Base-by-base conservation (phyloP, 2,797 vertebrate species). In the Acomys russatus region DNA sequence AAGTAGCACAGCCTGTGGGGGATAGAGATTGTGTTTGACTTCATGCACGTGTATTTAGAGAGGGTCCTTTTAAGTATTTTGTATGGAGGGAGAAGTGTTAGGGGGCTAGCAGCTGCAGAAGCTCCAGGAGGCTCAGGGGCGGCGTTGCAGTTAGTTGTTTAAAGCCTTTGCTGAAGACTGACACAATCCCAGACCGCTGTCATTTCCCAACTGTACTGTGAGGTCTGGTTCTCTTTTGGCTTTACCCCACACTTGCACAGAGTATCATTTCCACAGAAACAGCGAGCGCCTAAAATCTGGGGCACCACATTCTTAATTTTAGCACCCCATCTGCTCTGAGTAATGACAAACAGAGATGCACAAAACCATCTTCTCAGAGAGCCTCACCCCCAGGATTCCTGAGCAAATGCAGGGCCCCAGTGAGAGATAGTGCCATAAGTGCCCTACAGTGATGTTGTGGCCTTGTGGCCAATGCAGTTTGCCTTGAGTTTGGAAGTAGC, bases 221-320 rank as follows among this genome's bases (percentile, higher is more conserved):
- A 77, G 44, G 38, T 54, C 28, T 85, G 35, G 9, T n/a, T 68
- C 51, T 78, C 59, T 28, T 0, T 20, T 80, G 83, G 25, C 79
- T 94, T 92, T 51, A n/a, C 49, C 61, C 82, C 5, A 2, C 4
- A 14, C 68, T 73, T 78, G 68, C 77, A 80, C n/a, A 56, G 28
- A 92, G 79, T 30, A 6, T 94, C 86, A 73, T 82, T 91, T 92
- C 80, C 79, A 74, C 28, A 64, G 91, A 91, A 90, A 96, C 86
- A 86, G 66, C 38, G 66, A 74, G 61, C 91, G 76, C 51, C 56
- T 82, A 89, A 80, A 92, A 94, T 88, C 63, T 91, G 87, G 90
- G 87, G 71, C 78, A 95, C 25, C 28, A 51, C 79, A 28, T 93
- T 73, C 90, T 94, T 96, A 93, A 91, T 90, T 92, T 94, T 77